These are phyloP conservation scores for Pteruthius melanotis DNA, from an alignment of 2,113 vertebrate species.

Conservation along the genomic window DNA sequence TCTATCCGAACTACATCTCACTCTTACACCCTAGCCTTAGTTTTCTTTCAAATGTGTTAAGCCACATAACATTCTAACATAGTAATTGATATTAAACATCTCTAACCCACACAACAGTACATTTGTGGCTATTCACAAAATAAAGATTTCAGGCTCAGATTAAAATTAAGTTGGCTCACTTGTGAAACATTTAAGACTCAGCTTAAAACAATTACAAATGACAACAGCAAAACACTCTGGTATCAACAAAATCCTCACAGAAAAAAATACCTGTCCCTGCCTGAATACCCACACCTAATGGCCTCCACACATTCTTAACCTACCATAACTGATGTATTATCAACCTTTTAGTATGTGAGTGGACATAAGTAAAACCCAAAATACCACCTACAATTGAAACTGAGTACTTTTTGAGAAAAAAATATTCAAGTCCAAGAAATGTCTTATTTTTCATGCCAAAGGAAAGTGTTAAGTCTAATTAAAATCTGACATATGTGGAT, in stretches of 20 bases:
- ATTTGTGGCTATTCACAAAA: neutral
- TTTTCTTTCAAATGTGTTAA: neutral
- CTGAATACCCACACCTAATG: neutral
- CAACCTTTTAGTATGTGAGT: neutral
- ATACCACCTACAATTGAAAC: neutral
- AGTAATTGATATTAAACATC: neutral
- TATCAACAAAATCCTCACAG: neutral
- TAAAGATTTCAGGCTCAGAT: neutral
- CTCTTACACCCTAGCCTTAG: neutral
- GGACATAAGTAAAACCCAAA: neutral
- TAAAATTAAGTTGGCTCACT: neutral
- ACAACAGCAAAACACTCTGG: neutral
- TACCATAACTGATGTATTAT: neutral
- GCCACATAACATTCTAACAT: neutral
- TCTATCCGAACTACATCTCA: neutral
- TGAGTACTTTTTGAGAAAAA: neutral
- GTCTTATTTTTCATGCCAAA: neutral
- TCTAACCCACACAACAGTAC: neutral
- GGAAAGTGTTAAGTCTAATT: neutral
- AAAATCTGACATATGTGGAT: neutral
- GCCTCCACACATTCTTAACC: neutral
- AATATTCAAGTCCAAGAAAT: neutral
- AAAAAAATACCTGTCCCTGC: neutral
- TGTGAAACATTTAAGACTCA: neutral
- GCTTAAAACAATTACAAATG: neutral